phyloP scores from a whole-genome alignment of 2,113 vertebrate species.

The Todiramphus chloris region DNA sequence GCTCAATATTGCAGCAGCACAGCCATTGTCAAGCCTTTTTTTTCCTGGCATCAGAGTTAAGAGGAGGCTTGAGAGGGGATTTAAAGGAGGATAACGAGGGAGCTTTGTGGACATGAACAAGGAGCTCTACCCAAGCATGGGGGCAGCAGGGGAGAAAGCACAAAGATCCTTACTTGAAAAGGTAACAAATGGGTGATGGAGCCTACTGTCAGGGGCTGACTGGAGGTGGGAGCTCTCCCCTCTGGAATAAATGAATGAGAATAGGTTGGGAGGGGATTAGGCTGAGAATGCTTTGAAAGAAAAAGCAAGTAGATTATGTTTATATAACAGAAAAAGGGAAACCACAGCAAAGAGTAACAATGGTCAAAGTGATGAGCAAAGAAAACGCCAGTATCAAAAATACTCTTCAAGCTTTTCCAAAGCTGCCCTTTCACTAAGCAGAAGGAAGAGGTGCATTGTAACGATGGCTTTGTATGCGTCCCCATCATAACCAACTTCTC shows the following conservation, averaged over 20 bases:
- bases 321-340: constrained; percentile 65
- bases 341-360: constrained; percentile 57
- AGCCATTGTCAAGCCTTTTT: constrained; percentile 50
- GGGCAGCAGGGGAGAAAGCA: constrained; percentile 68
- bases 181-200: constrained; percentile 68
- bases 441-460: constrained; percentile 36
- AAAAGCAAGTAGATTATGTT: constrained; percentile 67
- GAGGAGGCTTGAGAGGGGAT: constrained; percentile 61
- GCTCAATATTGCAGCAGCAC: constrained; percentile 38
- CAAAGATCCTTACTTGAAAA: constrained; percentile 69
- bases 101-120: constrained; percentile 66
- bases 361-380: constrained; percentile 61
- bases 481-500: constrained; percentile 27
- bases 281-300: constrained; percentile 60
- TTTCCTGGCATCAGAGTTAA: constrained; percentile 52
- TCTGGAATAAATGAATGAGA: constrained; percentile 69
- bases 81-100: constrained; percentile 67
- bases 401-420: constrained; percentile 56
- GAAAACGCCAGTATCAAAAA: constrained; percentile 46
- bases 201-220: constrained; percentile 61
- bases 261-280: constrained; percentile 67
- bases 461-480: constrained; percentile 4
- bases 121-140: constrained; percentile 67
- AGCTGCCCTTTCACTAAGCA: constrained; percentile 48
- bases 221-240: constrained; percentile 66